These are phyloP conservation scores for Panonychus citri DNA, from an alignment of 1,140 invertebrate species.

Conservation along the genomic window DNA sequence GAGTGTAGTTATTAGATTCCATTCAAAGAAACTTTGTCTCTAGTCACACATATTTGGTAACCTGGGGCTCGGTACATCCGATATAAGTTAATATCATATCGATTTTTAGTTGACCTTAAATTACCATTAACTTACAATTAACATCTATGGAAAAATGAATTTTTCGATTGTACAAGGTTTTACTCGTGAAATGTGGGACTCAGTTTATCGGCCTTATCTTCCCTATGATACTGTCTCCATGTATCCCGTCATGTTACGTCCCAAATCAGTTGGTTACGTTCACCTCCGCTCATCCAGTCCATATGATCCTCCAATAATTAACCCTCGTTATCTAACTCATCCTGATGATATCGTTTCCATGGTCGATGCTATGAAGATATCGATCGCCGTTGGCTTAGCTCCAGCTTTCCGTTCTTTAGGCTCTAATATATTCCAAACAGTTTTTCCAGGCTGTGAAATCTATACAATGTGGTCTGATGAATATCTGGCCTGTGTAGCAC, in stretches of 20 bases:
- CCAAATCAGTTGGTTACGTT: slow-evolving; percentile 44
- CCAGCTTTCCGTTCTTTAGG: slow-evolving; percentile 37
- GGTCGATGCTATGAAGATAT: slow-evolving; percentile 19
- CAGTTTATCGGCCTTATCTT: slow-evolving; percentile 15
- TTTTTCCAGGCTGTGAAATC: slow-evolving; percentile 51
- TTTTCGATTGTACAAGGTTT: no score
- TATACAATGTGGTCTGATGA: background rate
- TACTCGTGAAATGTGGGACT: slow-evolving; percentile 7
- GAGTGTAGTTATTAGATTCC: no score
- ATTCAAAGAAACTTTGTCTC: no score
- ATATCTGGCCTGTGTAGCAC: slow-evolving; percentile 42
- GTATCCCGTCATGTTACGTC: slow-evolving; percentile 41
- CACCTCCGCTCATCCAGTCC: slow-evolving; percentile 30
- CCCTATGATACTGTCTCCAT: slow-evolving; percentile 39
- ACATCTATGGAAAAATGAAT: no score
- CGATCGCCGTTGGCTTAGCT: slow-evolving; percentile 20
- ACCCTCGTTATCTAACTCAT: slow-evolving; percentile 49
- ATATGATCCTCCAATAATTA: slow-evolving; percentile 47
- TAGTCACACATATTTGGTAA: no score
- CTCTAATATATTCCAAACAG: slow-evolving; percentile 40
- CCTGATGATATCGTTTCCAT: slow-evolving; percentile 31
- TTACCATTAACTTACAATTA: no score
- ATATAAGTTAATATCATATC: no score
- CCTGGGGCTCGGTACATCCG: no score
- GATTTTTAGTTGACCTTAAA: no score